These are phyloP conservation scores for Hypena proboscidalis DNA, from an alignment of 2,888 invertebrate species.

Conservation along the genomic window DNA sequence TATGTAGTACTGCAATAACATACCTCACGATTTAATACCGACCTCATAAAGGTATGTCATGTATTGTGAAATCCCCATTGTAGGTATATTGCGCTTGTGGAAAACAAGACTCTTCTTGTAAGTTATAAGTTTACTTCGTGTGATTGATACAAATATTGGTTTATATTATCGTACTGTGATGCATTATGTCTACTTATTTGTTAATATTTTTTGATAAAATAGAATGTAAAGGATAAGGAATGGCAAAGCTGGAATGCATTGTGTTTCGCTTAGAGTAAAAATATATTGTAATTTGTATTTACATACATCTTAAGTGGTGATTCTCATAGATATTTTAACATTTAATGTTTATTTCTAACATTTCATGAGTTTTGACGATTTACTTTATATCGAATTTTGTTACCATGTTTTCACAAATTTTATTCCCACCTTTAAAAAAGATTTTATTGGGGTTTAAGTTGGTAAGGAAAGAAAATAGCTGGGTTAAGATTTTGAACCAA, in stretches of 20 bases:
- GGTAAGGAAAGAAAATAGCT: constrained; percentile 2
- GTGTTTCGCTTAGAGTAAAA: constrained; percentile 36
- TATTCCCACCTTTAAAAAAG: constrained; percentile 30
- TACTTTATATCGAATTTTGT: constrained; percentile 14
- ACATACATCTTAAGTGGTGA: constrained; percentile 19
- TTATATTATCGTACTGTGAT: constrained; percentile 61
- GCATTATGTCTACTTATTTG: constrained; percentile 54
- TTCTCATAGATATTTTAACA: constrained; percentile 14
- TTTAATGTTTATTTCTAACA: constrained; percentile 19
- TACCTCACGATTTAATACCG: too few relatives aligned
- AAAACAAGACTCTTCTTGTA: constrained; percentile 36
- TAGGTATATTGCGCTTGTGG: too few relatives aligned
- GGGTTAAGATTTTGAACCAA: constrained; percentile 1
- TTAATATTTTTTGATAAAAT: constrained; percentile 47
- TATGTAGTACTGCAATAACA: too few relatives aligned
- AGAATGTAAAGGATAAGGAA: constrained; percentile 36
- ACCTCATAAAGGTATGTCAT: too few relatives aligned
- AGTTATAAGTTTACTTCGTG: constrained; percentile 35
- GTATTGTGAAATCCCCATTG: too few relatives aligned
- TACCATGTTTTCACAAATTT: constrained; percentile 23
- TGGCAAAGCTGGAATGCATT: constrained; percentile 15
- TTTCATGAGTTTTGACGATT: constrained; percentile 8
- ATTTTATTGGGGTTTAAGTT: constrained; percentile 3
- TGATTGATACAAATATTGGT: constrained; percentile 46
- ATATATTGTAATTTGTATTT: constrained; percentile 20